Evolutionary conservation across 2,113 vertebrate genomes (phyloP), one percentile per base, ranked within the genome.

Genomic region (Cariama cristata): DNA sequence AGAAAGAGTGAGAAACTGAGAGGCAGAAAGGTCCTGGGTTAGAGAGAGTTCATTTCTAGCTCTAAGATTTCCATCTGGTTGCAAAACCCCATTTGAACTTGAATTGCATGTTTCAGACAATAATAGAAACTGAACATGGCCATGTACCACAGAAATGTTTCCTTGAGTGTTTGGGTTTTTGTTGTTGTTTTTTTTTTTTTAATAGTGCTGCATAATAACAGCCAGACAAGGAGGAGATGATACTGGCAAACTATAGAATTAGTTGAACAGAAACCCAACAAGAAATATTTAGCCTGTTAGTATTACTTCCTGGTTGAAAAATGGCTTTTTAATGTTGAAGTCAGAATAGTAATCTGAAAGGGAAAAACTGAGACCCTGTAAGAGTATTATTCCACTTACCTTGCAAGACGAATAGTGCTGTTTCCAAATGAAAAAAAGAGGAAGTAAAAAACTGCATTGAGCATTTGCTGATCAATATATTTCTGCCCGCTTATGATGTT

Each of bases 21-120:
- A 95, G 53, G 76, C 40, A 92, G 44, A 90, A 96, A 94, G 59
- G 69, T 90, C 88, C 66, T 89, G 33, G 91, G 93, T 94, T 96
- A 97, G n/a, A 42, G n/a, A 90, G 63, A 96, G 94, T 93, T 96
- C 88, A 97, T 83, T 93, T 69, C 50, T 63, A 94, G 62, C 59
- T 76, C 68, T 83, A 59, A 94, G 95, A 93, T 96, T 95, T 96
- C 64, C 0, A 0, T 55, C 93, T 95, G 59, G 72, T 89, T 90
- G 68, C 53, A 84, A 95, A 96, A 91, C 86, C 64, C 77, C 32
- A 45, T 86, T 97, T 97, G 90, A 95, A 89, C 89, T 95, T 3
- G 16, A 93, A 63, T 73, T 91, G 72, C n/a, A 32, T 71, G 56
- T 82, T 96, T 95, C 33, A 84, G 80, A 83, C 77, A 77, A 44